Base-by-base conservation (phyloP, 2,888 invertebrate species). In the Leptopilina myrica region DNA sequence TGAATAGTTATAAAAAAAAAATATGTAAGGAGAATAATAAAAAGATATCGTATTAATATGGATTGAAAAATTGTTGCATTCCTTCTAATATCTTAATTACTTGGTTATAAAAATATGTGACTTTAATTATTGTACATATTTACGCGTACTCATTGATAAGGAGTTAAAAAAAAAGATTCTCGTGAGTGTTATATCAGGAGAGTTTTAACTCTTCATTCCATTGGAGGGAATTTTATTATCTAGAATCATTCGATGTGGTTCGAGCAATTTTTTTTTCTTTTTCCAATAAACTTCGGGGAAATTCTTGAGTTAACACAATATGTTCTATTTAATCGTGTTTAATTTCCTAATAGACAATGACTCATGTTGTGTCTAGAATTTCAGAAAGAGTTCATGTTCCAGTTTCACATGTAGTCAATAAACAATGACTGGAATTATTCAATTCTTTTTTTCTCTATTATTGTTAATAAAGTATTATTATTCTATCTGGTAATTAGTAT, bases 191-290 rank as follows among this genome's bases (percentile, higher is more conserved):
- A 56, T 20, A 73, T 73, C 73, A n/a, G 73, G 26, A 56, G 33
- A 73, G 73, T 56, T 33, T 73, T 8, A 33, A 33, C 73, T 73
- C n/a, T 49, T 56, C 59, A 26, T 53, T 56, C 56, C 73, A 73
- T 73, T 73, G 73, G 56, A 33, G 7, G 73, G 53, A 14, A 33
- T 14, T n/a, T 73, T 67, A 20, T 49, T 20, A 73, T 73, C 73
- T 12, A 33, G 33, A 73, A 73, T 73, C 73, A 56, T 14, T 5
- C 56, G 56, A 73, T 73, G 73, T 73, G 56, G 53, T 73, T 5
- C n/a, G 11, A 49, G 3, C 1, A 49, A 11, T 49, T 11, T 11
- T 49, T 11, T 49, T 9, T 12, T 49, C 2, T 49, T 49, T 1
- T 49, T 9, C 12, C 11, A 49, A 9, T 49, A 49, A 49, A 49